Evolutionary conservation across 2,797 vertebrate genomes (phyloP).

Genomic region (Falco peregrinus): DNA sequence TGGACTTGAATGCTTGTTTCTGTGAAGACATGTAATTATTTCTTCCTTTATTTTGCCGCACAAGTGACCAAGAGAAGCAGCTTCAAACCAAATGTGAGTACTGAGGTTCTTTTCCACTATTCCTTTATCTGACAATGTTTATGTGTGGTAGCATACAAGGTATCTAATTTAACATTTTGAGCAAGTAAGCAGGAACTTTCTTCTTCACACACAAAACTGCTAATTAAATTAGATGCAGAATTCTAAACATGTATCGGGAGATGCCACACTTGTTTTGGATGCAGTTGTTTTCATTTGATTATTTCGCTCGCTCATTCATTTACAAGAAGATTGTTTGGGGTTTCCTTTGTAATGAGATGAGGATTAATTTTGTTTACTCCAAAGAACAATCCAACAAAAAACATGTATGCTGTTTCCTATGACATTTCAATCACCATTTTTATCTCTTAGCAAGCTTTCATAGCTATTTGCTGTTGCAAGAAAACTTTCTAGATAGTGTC

Average conservation of each 20-base stretch:
- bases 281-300: neutral
- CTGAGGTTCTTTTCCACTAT: neutral
- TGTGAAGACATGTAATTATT: constrained; percentile 21
- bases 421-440: neutral
- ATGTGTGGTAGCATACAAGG: neutral
- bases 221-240: neutral
- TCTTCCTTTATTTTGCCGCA: constrained; percentile 38
- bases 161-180: neutral
- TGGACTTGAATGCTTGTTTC: constrained; percentile 52
- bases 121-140: neutral
- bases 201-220: neutral
- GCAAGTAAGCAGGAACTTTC: neutral
- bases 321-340: fast-evolving
- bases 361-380: neutral
- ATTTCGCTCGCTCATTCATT: neutral
- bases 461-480: neutral
- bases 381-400: neutral
- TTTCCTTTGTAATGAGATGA: neutral
- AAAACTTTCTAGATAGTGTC: neutral
- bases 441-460: neutral
- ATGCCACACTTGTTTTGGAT: neutral
- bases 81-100: constrained; percentile 72
- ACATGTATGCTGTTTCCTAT: neutral
- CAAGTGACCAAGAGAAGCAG: constrained; percentile 51
- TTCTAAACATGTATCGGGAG: neutral